These are phyloP conservation scores for Cydia fagiglandana DNA, from an alignment of 1,140 invertebrate species.

Conservation along the genomic window DNA sequence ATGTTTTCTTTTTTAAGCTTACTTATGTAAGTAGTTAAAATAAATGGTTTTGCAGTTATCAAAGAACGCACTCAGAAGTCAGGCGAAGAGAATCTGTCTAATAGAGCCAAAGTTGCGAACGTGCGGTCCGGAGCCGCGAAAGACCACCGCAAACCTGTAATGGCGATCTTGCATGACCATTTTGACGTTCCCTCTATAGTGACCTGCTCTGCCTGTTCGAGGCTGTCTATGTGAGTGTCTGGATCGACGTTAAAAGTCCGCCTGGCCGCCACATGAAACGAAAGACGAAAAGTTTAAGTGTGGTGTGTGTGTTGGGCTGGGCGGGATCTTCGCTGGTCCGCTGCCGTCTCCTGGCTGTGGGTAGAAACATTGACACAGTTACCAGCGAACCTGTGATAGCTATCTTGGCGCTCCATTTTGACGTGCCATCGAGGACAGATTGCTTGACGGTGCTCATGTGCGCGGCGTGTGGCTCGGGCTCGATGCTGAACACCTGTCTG, in stretches of 20 bases:
- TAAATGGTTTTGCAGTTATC: slow-evolving; percentile 61
- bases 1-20: too few species aligned
- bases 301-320: slow-evolving; percentile 53
- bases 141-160: slow-evolving; percentile 90
- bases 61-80: slow-evolving; percentile 62
- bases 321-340: slow-evolving; percentile 23
- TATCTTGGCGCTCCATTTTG: slow-evolving; percentile 99
- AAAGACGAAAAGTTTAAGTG: slow-evolving; percentile 74
- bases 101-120: slow-evolving; percentile 91
- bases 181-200: slow-evolving; percentile 99
- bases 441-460: slow-evolving; percentile 99
- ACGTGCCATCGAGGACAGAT: slow-evolving; percentile 99
- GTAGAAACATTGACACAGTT: slow-evolving; percentile 55
- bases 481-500: slow-evolving; percentile 97
- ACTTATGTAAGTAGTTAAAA: too few species aligned
- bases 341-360: slow-evolving; percentile 38
- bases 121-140: slow-evolving; percentile 75
- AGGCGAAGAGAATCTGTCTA: slow-evolving; percentile 74
- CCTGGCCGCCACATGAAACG: slow-evolving; percentile 83
- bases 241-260: slow-evolving; percentile 98
- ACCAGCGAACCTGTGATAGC: slow-evolving; percentile 97
- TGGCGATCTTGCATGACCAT: slow-evolving; percentile 99
- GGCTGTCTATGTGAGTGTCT: slow-evolving; percentile 98
- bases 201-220: slow-evolving; percentile 97
- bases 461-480: slow-evolving; percentile 95